These are phyloP conservation scores for Thripadectes ignobilis DNA, from an alignment of 2,797 vertebrate species.

Conservation along the genomic window DNA sequence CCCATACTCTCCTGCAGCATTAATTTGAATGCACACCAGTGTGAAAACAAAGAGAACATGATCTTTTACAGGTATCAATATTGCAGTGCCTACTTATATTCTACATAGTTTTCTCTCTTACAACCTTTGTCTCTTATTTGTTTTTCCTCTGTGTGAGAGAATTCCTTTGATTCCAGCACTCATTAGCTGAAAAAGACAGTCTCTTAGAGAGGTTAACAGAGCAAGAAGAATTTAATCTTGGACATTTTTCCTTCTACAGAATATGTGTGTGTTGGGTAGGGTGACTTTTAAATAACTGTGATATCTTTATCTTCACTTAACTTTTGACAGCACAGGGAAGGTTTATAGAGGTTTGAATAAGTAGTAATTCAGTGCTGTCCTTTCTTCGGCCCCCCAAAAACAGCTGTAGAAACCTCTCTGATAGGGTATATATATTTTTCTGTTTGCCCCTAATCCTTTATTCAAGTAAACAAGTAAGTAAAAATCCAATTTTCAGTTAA, in stretches of 20 bases:
- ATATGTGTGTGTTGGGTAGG: not conserved
- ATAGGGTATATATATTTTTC: not conserved
- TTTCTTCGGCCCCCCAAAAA: not conserved
- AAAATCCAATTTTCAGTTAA: not conserved
- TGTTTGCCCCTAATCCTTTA: not conserved
- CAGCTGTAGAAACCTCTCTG: not conserved
- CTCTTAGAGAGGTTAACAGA: not conserved
- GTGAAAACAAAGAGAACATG: not conserved
- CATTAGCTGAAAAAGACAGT: not conserved
- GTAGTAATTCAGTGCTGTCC: not conserved
- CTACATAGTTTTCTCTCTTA: not conserved
- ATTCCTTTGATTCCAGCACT: not conserved
- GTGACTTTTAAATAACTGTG: not conserved
- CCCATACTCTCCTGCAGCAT: not conserved
- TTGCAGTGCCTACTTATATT: not conserved
- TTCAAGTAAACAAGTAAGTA: not conserved
- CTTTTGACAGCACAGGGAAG: not conserved
- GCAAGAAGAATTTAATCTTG: not conserved
- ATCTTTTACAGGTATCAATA: not conserved
- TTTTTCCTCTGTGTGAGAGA: not conserved
- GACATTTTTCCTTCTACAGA: not conserved
- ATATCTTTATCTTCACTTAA: not conserved
- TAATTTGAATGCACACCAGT: not conserved
- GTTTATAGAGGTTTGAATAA: not conserved
- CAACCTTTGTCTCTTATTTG: not conserved